Base-by-base conservation (phyloP, 35 echinoderm and acorn worm species). In the Holothuria glaberrima region DNA sequence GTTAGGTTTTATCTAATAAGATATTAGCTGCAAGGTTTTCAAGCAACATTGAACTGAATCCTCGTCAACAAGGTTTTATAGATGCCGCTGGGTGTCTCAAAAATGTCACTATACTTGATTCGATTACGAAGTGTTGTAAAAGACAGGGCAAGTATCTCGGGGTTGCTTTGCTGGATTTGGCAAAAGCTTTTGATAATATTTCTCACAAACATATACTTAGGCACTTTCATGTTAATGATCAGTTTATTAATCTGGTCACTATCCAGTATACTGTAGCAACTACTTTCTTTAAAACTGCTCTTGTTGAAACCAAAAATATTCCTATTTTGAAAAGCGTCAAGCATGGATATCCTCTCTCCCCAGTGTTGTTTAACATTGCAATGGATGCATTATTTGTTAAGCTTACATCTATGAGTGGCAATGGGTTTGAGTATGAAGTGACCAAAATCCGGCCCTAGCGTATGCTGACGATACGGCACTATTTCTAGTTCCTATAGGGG, bases 101-200 rank as follows among this genome's bases (percentile, higher is more conserved):
- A 46, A 46, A 46, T 46, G 29, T 71, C 29, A 9, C 22, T 6
- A 6, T 71, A 29, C 6, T 71, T 6, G 2, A 71, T 16, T 6
- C 68, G 16, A 25, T 71, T 4, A 29, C n/a, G 6, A 31, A 71
- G 0, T 9, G 16, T 30, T 29, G 68, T 71, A 71, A 71, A 71
- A 29, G 6, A 0, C 16, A 71, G 7, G 68, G 68, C n/a, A 31
- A 29, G 34, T 31, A 9, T 31, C 68, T 71, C 16, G 68, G n/a
- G 5, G 4, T 71, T 18, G 29, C 29, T 71, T 1, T 71, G 0
- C 28, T 74, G 5, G 31, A 74, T 35, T 19, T 74, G 32, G 70
- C 70, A 6, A 73, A 73, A 30, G 69, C 69, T 17, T 73, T 35
- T 36, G 69, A 73, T 20, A 31, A 34, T 68, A 68, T 68, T 68